Evolutionary conservation across 1,140 invertebrate species (phyloP), one percentile per base, ranked within the genome.

Genomic region (Plodia interpunctella): DNA sequence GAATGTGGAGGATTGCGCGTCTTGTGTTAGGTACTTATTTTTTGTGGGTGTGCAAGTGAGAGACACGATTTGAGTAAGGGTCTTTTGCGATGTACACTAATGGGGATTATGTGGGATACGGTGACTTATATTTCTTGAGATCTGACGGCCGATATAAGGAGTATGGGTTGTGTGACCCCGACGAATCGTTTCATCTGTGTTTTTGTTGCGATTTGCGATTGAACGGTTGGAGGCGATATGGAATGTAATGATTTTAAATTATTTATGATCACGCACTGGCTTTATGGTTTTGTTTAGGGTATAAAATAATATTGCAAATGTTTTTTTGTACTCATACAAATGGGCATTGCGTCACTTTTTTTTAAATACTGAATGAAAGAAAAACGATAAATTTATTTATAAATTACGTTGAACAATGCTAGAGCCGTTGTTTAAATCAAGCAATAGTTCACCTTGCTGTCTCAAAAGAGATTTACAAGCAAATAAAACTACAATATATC

Each of bases 31-130:
- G 78, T 85, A 87, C 78, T 70, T 56, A 65, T 84, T 87, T 87
- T 86, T 85, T 85, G 84, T 83, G 32, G 44, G 58, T 59, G 82
- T 79, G 78, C 62, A 73, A 87, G 77, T 52, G 73, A 72, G 82
- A 83, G 18, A 61, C 60, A 60, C 18, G 65, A 38, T 57, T n/a
- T 44, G 55, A 49, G 56, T 57, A 59, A 74, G 74, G 72, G 72
- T 76, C 76, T 76, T 82, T 84, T 72, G 84, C 80, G 65, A 84
- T 83, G 83, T 85, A 67, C 75, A 76, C 82, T 87, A 85, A 87
- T 87, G 81, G 80, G 75, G 77, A 78, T 80, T 82, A 79, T 84
- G 74, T 79, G 70, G 74, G 74, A 77, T 79, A 57, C 61, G 63
- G 63, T 70, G 55, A 65, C 65, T 60, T 70, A 60, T 66, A 61